A percentile compares a stretch with the other conserved stretches of the same genome.
Evolutionary conservation across 2,888 invertebrate species (phyloP).

Genomic region (Meta bourneti): DNA sequence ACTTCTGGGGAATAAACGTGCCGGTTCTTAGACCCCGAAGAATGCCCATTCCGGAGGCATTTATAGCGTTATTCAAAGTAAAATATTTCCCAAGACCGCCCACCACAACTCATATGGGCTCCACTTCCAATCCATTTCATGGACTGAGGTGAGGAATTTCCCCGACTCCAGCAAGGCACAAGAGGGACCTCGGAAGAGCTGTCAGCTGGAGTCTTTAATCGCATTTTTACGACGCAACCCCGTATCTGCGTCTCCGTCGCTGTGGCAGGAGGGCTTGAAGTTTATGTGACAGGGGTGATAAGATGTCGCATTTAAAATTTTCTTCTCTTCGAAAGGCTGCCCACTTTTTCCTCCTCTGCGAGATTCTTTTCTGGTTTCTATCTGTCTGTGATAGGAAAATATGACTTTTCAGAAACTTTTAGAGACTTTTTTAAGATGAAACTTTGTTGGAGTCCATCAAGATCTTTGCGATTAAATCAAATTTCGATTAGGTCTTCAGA

Average conservation of each 20-base stretch:
- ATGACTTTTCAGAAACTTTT: neutral
- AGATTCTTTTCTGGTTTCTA: neutral
- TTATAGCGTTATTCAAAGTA: no score
- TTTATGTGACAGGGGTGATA: conserved; percentile 66
- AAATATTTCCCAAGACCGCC: neutral
- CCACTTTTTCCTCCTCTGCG: neutral
- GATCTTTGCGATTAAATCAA: neutral
- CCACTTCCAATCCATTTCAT: neutral
- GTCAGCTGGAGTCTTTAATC: conserved; percentile 40
- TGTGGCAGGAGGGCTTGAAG: conserved; percentile 22
- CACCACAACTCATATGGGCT: neutral
- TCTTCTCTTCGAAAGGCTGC: neutral
- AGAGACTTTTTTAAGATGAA: neutral
- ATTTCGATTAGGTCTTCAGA: neutral
- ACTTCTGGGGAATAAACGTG: no score
- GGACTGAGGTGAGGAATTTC: neutral
- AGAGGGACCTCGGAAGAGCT: conserved; percentile 1
- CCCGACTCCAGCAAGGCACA: neutral
- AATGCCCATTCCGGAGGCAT: no score
- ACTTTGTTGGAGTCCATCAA: neutral
- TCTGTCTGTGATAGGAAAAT: neutral
- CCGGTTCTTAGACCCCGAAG: no score
- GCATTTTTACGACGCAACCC: conserved; percentile 19
- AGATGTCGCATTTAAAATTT: conserved; percentile 38
- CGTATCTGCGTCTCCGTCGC: conserved; percentile 10